Base-by-base conservation (phyloP, 2,888 invertebrate genomes). In the Sinotaia quadrata region DNA sequence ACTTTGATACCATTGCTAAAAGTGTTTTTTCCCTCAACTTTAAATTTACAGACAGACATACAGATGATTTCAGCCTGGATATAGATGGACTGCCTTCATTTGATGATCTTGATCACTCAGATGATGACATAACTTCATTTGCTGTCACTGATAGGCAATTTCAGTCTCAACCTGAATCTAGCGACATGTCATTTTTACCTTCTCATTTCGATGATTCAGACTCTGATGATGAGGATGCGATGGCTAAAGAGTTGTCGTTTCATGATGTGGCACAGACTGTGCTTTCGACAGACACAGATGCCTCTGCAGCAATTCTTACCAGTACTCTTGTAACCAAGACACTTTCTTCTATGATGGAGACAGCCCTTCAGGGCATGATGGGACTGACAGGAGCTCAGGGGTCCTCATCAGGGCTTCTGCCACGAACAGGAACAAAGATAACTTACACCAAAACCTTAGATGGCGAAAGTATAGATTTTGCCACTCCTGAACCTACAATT, bases 71-170 rank as follows among this genome's bases (percentile, higher is more conserved):
- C 71, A 78, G 77, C 18, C 74, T 74, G 58, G 79, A 80, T 47
- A 69, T 84, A 18, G 79, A 78, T 21, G 73, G 77, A 66, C 81
- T 84, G 82, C 84, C 84, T 5, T 83, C 83, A 5, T 79, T 80
- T 68, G 82, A 80, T 66, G 81, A 82, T 27, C 71, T 84, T 18
- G 81, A 83, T 70, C 75, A 82, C 60, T 81, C 82, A 4, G 83
- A 83, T 70, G 84, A 84, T 70, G 83, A 83, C 63, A 63, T 79
- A 7, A 74, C 73, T 7, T 71, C 75, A 10, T 61, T 61, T 24
- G 51, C 61, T 36, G 7, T 36, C 21, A 21, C 21, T 24, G 36
- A 24, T 29, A 59, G 34, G 52, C 59, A 27, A 4, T 21, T 27
- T 31, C 21, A 21, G 15, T 18, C 36, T 12, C 36, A 33, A 10